Percentiles rank a stretch among this genome's conserved stretches.
These are phyloP conservation scores for Podarcis lilfordi DNA, from an alignment of 2,797 vertebrate species.

Conservation along the genomic window DNA sequence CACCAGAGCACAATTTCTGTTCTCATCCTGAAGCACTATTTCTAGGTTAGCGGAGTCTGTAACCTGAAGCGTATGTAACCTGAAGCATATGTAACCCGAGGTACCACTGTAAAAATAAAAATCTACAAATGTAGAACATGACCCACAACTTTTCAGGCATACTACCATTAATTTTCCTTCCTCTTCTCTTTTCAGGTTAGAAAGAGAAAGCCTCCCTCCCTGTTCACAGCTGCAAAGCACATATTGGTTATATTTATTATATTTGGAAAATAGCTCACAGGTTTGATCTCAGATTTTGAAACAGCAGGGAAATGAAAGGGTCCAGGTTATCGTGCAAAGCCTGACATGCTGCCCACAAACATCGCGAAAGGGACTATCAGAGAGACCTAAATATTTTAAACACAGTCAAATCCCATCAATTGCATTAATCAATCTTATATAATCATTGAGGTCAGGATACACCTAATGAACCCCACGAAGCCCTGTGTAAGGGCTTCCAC, in stretches of 20 bases:
- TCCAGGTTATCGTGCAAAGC: conserved; percentile 18
- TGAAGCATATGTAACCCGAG: no score
- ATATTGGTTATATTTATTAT: conserved; percentile 46
- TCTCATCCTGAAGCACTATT: no score
- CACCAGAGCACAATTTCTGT: no score
- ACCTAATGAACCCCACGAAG: no score
- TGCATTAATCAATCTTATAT: neutral
- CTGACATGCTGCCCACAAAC: neutral
- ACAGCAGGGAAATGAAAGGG: neutral
- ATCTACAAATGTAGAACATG: conserved; percentile 31
- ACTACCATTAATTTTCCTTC: neutral
- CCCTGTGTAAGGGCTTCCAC: no score
- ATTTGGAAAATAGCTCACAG: conserved; percentile 50
- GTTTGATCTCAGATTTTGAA: conserved; percentile 50
- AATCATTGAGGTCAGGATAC: neutral
- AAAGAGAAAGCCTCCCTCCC: neutral
- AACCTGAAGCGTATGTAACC: no score
- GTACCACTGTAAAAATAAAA: conserved; percentile 16
- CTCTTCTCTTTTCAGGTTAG: neutral
- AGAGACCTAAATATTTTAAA: neutral
- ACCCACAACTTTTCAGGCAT: neutral
- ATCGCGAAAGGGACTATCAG: neutral
- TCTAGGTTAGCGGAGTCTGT: no score
- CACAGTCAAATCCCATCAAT: neutral
- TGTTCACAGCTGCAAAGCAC: conserved; percentile 63